Conservation (phyloP, 2,797 vertebrate genomes). For the Megalops cyprinoides region DNA sequence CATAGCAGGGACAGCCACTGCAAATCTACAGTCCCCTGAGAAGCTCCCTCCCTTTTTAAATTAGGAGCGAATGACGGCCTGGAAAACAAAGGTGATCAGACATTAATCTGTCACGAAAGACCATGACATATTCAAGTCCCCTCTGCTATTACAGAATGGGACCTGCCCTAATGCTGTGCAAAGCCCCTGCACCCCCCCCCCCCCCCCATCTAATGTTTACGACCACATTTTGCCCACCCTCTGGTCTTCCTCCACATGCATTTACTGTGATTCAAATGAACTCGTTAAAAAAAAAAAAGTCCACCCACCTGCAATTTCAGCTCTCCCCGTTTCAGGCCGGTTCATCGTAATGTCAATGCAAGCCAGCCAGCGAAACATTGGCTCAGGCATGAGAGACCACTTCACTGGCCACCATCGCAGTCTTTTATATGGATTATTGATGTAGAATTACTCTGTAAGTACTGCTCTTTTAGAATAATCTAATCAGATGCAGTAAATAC, state of each 20-base stretch:
- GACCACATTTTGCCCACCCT: background rate
- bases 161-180: too few relatives aligned
- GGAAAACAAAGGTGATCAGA: background rate
- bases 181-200: too few relatives aligned
- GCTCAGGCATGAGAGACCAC: background rate
- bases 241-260: background rate
- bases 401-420: background rate
- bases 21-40: background rate
- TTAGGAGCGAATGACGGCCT: background rate
- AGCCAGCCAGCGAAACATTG: constrained; percentile 4
- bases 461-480: background rate
- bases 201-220: too few relatives aligned
- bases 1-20: background rate
- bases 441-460: background rate
- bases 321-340: background rate
- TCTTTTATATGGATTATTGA: background rate
- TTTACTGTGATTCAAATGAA: background rate
- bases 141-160: too few relatives aligned
- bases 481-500: background rate
- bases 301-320: background rate
- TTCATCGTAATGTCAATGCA: background rate
- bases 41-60: background rate
- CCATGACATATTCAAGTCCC: background rate
- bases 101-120: background rate
- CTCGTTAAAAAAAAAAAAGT: background rate